Base-by-base conservation (phyloP, 30 jellyfish, hydroid and myxozoan species). In the Cassiopea xamachana region DNA sequence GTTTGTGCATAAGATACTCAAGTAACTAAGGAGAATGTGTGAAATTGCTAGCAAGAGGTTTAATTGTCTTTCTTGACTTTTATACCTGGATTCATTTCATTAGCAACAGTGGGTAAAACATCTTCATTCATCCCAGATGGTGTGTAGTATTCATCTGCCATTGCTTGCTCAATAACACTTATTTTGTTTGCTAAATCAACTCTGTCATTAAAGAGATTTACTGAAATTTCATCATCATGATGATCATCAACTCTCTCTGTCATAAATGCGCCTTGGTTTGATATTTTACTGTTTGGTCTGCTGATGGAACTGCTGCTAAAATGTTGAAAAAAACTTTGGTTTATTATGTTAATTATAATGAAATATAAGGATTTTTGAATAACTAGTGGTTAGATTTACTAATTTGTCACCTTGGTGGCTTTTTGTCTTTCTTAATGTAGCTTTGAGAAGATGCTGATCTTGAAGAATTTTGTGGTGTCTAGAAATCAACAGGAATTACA, bases 11-110 rank as follows among this genome's bases (percentile, higher is more conserved):
- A n/a, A n/a, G n/a, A n/a, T n/a, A n/a, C n/a, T n/a, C n/a, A n/a
- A n/a, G n/a, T n/a, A n/a, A n/a, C n/a, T n/a, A n/a, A n/a, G n/a
- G n/a, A n/a, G n/a, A n/a, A n/a, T n/a, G n/a, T n/a, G n/a, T n/a
- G n/a, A n/a, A n/a, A n/a, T n/a, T n/a, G n/a, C n/a, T n/a, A n/a
- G n/a, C n/a, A n/a, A n/a, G n/a, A n/a, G n/a, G n/a, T n/a, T n/a
- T n/a, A n/a, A n/a, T n/a, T n/a, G n/a, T n/a, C n/a, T n/a, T n/a
- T n/a, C n/a, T n/a, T n/a, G n/a, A n/a, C n/a, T n/a, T n/a, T n/a
- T n/a, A 1, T 14, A 93, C 98, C 98, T 44, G 94, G 88, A 44
- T 95, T 80, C 95, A 93, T 83, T n/a, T 93, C 98, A 71, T 93
- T 84, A 0, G 97, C 98, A 73, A 68, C 97, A 7, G 84, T 97